Conservation (phyloP, 1,140 invertebrate genomes). For the Chymomyza costata region DNA sequence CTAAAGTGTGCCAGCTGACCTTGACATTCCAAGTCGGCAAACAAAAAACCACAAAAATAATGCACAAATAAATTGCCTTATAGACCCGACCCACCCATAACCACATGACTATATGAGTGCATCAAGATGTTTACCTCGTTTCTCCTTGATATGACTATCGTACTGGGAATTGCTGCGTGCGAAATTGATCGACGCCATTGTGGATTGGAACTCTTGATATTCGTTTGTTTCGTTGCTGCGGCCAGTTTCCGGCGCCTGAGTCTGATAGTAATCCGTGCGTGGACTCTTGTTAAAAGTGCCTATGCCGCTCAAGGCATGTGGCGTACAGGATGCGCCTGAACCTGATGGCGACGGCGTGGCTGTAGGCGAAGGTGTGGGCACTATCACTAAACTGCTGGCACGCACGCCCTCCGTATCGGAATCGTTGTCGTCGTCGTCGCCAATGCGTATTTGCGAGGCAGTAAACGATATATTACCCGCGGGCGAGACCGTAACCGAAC, state of each 20-base stretch:
- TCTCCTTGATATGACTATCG: slow-evolving; percentile 89
- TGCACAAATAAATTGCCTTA: slow-evolving; percentile 24
- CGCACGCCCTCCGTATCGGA: slow-evolving; percentile 67
- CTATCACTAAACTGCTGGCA: slow-evolving; percentile 66
- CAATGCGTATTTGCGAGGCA: slow-evolving; percentile 41
- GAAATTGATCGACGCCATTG: slow-evolving; percentile 78
- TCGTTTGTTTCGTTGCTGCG: slow-evolving; percentile 76
- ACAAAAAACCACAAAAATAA: slow-evolving; percentile 9
- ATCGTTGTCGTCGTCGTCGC: slow-evolving; percentile 46
- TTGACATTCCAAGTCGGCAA: slow-evolving; percentile 35
- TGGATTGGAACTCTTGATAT: slow-evolving; percentile 75
- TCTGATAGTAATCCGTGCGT: slow-evolving; percentile 65
- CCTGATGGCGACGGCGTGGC: slow-evolving; percentile 28
- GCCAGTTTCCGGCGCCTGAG: slow-evolving; percentile 64
- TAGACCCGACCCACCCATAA: slow-evolving; percentile 21
- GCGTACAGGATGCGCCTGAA: slow-evolving; percentile 34
- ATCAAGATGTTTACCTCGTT: slow-evolving; percentile 81
- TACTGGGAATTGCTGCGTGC: slow-evolving; percentile 86
- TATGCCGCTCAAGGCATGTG: slow-evolving; percentile 70
- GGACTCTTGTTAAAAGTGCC: slow-evolving; percentile 75
- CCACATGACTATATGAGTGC: not conserved
- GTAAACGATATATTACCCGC: slow-evolving; percentile 48
- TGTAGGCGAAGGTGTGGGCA: slow-evolving; percentile 48
- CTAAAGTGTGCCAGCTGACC: slow-evolving; percentile 39
- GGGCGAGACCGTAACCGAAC: slow-evolving; percentile 12